Base-by-base conservation (phyloP, 2,797 vertebrate species). In the Labeo calbasu region DNA sequence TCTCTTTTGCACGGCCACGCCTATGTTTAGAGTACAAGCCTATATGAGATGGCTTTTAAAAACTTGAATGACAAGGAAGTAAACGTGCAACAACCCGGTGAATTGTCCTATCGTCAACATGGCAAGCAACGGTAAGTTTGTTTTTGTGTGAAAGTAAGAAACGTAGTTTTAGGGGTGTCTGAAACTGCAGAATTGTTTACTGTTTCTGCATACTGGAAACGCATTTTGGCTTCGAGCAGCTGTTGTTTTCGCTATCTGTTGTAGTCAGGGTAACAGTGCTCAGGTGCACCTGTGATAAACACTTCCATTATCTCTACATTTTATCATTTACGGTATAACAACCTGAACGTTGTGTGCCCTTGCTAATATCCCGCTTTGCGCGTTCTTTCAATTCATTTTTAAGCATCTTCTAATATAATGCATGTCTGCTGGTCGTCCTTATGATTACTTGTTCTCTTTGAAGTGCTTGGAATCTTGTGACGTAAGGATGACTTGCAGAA, bases 401-500 rank as follows among this genome's bases (percentile, higher is more conserved):
- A 63, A 8, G 19, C 12, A 63, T 50, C 32, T 40, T 13, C 10
- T 48, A 25, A 46, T n/a, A 36, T 17, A n/a, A n/a, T 19, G 43
- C 23, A 15, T 11, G 0, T 10, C 3, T 12, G 48, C 9, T 28
- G 3, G 17, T 81, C 14, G 3, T 11, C 76, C 7, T 76, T 28
- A 36, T 46, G 51, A 17, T 77, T 7, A 25, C 15, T 7, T n/a
- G 32, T 25, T n/a, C 59, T 21, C 21, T 43, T 46, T 59, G 4
- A 51, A 53, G 10, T 46, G 43, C 65, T 48, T 36, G n/a, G 23
- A 13, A 59, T 4, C 5, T 59, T 53, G 70, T 63, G 66, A 79
- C n/a, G 25, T 23, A 76, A 86, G 32, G 10, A 85, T 88, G 85
- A 88, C 85, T 88, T 88, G 83, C 86, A 79, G 8, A 43, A 63